Evolutionary conservation across 2,113 vertebrate species (phyloP).

Genomic region (Antigone vipio): DNA sequence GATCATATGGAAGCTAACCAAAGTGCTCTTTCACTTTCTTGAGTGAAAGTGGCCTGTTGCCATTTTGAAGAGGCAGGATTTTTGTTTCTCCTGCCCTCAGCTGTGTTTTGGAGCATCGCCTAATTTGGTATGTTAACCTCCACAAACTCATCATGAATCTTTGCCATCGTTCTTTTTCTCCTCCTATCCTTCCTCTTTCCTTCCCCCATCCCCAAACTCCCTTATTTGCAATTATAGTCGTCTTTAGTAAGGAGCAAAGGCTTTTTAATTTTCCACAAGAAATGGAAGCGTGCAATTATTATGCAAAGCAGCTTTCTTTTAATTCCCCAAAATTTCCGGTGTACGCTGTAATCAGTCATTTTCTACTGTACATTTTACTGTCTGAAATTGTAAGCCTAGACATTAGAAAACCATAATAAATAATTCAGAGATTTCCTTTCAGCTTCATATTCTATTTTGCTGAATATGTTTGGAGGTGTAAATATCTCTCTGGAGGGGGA

Average conservation of each 20-base stretch:
- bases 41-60: neutral
- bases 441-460: conserved; percentile 51
- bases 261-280: conserved; percentile 55
- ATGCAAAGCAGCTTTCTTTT: conserved; percentile 58
- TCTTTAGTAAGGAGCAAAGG: conserved; percentile 14
- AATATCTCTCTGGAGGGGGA: conserved; percentile 67
- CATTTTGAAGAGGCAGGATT: neutral
- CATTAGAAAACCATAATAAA: conserved; percentile 47
- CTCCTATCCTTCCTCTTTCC: neutral
- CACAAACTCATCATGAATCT: neutral
- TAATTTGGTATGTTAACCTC: neutral
- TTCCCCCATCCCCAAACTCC: neutral
- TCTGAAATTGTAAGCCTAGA: conserved; percentile 10
- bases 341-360: conserved; percentile 46
- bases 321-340: conserved; percentile 65
- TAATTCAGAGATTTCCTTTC: conserved; percentile 65
- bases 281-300: conserved; percentile 47
- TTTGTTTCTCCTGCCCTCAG: neutral
- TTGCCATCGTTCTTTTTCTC: neutral
- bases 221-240: conserved; percentile 16
- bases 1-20: neutral
- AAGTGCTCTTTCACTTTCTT: neutral
- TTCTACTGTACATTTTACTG: conserved; percentile 12
- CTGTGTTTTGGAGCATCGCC: neutral
- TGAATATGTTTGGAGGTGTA: conserved; percentile 56